phyloP scores from a whole-genome alignment of 2,888 invertebrate species.

The Tiphia femorata region DNA sequence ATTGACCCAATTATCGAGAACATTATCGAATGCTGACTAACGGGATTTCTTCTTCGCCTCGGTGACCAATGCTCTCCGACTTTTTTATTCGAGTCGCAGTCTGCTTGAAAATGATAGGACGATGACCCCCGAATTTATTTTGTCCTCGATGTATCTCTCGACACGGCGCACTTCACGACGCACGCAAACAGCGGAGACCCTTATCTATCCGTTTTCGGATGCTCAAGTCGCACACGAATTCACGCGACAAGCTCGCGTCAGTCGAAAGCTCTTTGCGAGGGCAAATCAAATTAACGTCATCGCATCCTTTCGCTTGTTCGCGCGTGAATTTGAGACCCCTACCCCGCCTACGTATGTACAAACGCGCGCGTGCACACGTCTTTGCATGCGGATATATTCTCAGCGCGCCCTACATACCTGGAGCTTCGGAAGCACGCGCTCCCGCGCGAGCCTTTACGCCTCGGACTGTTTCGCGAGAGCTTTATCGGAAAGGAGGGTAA shows the following conservation, averaged over 20 bases:
- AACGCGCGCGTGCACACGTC: not conserved
- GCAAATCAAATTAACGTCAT: slow-evolving; percentile 41
- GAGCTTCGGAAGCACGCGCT: not conserved
- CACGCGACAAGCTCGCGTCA: slow-evolving; percentile 18
- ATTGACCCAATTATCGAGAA: too few relatives aligned
- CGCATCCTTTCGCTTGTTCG: slow-evolving; percentile 34
- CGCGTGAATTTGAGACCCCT: slow-evolving; percentile 26
- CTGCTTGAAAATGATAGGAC: too few relatives aligned
- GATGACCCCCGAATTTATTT: too few relatives aligned
- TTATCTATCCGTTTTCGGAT: too few relatives aligned
- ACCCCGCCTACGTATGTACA: not conserved
- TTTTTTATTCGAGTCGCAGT: too few relatives aligned
- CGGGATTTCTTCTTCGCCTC: too few relatives aligned
- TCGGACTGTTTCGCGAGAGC: not conserved
- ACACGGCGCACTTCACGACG: too few relatives aligned
- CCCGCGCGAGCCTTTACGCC: not conserved
- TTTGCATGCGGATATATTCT: not conserved
- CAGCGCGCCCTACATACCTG: not conserved
- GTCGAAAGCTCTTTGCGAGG: slow-evolving; percentile 33
- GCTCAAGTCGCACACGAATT: too few relatives aligned
- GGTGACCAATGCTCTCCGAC: too few relatives aligned
- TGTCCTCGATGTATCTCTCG: too few relatives aligned
- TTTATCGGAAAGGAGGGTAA: not conserved
- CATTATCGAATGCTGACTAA: too few relatives aligned
- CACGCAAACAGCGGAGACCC: too few relatives aligned